Base-by-base conservation (phyloP, 1,140 invertebrate species). In the Scylla paramamosain region DNA sequence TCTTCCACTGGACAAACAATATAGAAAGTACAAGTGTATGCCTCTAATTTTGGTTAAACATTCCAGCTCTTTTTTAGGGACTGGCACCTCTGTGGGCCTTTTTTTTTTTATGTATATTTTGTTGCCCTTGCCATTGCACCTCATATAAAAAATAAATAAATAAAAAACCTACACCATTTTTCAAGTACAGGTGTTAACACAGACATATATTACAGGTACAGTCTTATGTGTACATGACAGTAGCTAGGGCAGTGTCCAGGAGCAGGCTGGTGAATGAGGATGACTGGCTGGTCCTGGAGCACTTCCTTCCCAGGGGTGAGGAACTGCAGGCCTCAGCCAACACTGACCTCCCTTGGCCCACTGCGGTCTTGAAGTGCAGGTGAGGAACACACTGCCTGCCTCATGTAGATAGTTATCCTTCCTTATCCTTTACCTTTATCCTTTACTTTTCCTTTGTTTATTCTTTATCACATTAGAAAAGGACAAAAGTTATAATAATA, bases 241-340 rank as follows among this genome's bases (percentile, higher is more conserved):
- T 91, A 29, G 90, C 14, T 7, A 31, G 67, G 29, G 20, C 4
- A 77, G 29, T 91, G 39, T 10, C 14, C 0, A 28, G 39, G 12
- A 91, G 90, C 16, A 67, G 48, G 90, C 39, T 67, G 20, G 90
- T 91, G 90, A 91, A 25, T 77, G 46, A 91, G 59, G 90, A 91
- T 20, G 90, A 91, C 59, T 91, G 90, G 52, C 52, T 91, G 28
- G 29, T 91, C 0, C 90, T 91, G 16, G 90, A 91, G 67, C 90
- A 91, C 52, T 91, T 91, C 28, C 29, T 91, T 29, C 90, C 90
- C 12, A 4, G 32, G 16, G 90, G 52, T 4, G 52, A 91, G 52
- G 25, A 91, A 52, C 90, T 91, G 31, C 90, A 8, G 29, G n/a
- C 4, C 31, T 31, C 52, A 31, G 90, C 28, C 90, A 77, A 4